These are phyloP conservation scores for Liopterus haemorrhoidalis DNA, from an alignment of 2,888 invertebrate species.

Conservation along the genomic window DNA sequence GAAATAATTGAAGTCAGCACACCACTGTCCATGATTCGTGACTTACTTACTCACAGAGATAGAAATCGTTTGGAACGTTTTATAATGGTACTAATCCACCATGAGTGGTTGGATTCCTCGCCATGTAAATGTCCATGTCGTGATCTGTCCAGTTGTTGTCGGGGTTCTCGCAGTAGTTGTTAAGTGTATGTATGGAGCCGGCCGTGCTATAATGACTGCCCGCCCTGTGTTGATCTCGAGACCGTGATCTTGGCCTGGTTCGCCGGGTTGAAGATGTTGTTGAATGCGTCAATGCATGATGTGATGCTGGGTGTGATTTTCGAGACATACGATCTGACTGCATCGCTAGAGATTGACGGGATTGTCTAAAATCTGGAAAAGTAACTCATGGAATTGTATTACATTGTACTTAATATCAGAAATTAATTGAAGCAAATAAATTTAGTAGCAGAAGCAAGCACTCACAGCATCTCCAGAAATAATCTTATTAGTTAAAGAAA, in stretches of 20 bases:
- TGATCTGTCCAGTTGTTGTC: conserved; percentile 93
- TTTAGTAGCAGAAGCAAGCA: no score
- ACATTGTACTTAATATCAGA: neutral
- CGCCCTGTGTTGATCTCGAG: conserved; percentile 64
- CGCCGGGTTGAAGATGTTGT: conserved; percentile 48
- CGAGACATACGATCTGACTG: conserved; percentile 77
- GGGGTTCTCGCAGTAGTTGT: conserved; percentile 81
- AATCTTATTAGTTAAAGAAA: no score
- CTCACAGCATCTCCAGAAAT: no score
- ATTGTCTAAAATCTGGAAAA: conserved; percentile 71
- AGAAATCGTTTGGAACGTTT: no score
- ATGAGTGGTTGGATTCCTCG: conserved; percentile 80
- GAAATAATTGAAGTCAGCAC: no score
- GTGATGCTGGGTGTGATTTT: conserved; percentile 62
- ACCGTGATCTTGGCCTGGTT: conserved; percentile 70
- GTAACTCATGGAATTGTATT: neutral
- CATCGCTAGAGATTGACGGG: conserved; percentile 77
- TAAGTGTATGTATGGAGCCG: conserved; percentile 75
- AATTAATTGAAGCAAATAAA: no score
- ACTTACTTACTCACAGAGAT: no score
- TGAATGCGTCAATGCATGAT: conserved; percentile 53
- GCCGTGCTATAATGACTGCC: conserved; percentile 73
- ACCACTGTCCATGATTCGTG: no score
- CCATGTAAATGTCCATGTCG: conserved; percentile 93
- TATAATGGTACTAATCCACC: conserved; percentile 78